Percentiles rank a stretch among this genome's conserved stretches.
These are phyloP conservation scores for Listronotus bonariensis DNA, from an alignment of 1,140 invertebrate genomes.

Conservation along the genomic window DNA sequence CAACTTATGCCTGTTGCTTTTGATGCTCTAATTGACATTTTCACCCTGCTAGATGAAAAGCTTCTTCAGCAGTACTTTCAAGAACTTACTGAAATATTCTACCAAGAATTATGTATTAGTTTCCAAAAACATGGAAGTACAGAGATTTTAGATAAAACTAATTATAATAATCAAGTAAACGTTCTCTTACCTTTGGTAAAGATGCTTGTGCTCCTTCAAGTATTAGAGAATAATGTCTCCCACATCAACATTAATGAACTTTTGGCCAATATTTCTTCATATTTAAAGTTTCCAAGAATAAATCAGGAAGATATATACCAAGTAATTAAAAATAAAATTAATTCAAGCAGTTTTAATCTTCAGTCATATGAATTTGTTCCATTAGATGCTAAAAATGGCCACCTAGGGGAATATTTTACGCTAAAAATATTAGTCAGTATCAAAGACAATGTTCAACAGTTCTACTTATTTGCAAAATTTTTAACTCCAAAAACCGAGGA, in stretches of 20 bases:
- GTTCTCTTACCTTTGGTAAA: no score
- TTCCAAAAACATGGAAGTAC: no score
- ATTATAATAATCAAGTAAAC: no score
- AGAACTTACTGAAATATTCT: no score
- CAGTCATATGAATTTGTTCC: not conserved
- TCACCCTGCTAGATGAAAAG: no score
- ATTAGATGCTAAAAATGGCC: slow-evolving; percentile 16
- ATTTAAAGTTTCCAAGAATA: not conserved
- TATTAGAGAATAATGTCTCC: no score
- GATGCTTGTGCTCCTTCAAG: no score
- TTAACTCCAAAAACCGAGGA: slow-evolving; percentile 18
- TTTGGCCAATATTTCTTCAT: not conserved
- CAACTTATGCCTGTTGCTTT: no score
- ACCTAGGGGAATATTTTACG: slow-evolving; percentile 30
- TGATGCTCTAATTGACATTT: no score
- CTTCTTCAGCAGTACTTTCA: no score
- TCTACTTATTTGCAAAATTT: slow-evolving; percentile 30
- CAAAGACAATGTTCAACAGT: not conserved
- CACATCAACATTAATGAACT: not conserved
- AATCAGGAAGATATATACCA: slow-evolving; percentile 6
- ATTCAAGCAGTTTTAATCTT: not conserved
- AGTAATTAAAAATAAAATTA: not conserved
- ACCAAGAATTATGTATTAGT: no score
- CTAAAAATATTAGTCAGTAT: slow-evolving; percentile 10
- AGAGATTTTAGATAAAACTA: no score